Percentiles rank a stretch among this genome's conserved stretches.
These are phyloP conservation scores for Ceratothoa steindachneri DNA, from an alignment of 2,888 invertebrate genomes.

Conservation along the genomic window DNA sequence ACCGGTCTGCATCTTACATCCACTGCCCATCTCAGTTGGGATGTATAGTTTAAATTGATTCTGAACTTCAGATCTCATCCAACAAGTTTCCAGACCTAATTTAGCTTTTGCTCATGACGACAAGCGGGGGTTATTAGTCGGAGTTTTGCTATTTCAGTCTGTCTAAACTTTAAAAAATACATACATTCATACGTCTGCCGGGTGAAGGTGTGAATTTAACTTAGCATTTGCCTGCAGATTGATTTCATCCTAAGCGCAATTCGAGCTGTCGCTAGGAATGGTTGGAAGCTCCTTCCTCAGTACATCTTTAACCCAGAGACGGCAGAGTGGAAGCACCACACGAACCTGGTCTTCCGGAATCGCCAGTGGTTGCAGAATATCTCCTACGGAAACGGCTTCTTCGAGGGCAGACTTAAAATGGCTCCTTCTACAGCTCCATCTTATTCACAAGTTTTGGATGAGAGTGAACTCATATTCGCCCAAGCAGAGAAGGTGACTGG, in stretches of 20 bases:
- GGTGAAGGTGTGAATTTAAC: not conserved
- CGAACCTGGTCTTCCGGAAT: slow-evolving; percentile 69
- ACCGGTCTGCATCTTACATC: not conserved
- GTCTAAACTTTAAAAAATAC: no score
- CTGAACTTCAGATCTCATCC: not conserved
- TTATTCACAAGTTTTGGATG: slow-evolving; percentile 71
- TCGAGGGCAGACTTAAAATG: slow-evolving; percentile 65
- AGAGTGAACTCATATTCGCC: slow-evolving; percentile 71
- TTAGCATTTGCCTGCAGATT: slow-evolving; percentile 52
- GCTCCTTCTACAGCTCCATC: slow-evolving; percentile 64
- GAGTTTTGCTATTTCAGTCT: no score
- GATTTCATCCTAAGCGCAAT: slow-evolving; percentile 78
- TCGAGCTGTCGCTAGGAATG: slow-evolving; percentile 80
- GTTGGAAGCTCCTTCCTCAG: slow-evolving; percentile 80
- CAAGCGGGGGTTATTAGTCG: no score
- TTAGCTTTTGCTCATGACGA: no score
- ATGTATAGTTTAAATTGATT: not conserved
- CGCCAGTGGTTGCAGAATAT: slow-evolving; percentile 76
- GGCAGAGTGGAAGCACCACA: slow-evolving; percentile 82
- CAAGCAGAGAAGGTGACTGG: slow-evolving; percentile 57
- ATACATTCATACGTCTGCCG: no score
- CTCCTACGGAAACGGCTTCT: slow-evolving; percentile 69
- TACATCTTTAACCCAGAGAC: slow-evolving; percentile 81
- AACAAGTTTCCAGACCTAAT: no score
- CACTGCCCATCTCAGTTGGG: not conserved